phyloP scores from a whole-genome alignment of 2,888 invertebrate species.

The Margaritifera margaritifera region DNA sequence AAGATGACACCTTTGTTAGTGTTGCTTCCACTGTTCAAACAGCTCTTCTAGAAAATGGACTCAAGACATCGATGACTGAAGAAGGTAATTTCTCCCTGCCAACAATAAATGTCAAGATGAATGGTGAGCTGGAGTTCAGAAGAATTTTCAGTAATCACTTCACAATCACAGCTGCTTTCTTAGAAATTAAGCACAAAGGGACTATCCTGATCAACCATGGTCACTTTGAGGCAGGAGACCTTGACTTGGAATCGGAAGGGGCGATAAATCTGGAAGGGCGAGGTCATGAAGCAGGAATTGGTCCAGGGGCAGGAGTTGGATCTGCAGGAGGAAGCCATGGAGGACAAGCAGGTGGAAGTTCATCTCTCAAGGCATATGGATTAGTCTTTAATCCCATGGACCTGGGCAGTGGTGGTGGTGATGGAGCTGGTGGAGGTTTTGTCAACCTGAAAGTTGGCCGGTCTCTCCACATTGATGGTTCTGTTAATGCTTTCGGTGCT shows the following conservation, averaged over 20 bases:
- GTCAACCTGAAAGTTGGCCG: constrained; percentile 47
- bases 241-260: constrained; percentile 51
- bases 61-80: constrained; percentile 36
- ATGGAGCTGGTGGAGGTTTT: constrained; percentile 55
- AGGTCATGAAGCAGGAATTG: constrained; percentile 37
- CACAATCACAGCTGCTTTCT: constrained; percentile 45
- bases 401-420: constrained; percentile 46
- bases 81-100: constrained; percentile 55
- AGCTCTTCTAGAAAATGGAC: constrained; percentile 47
- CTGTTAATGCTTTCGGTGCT: constrained; percentile 40
- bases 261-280: constrained; percentile 46
- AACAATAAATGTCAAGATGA: constrained; percentile 48
- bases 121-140: constrained; percentile 45
- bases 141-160: constrained; percentile 37
- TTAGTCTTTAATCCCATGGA: constrained; percentile 52
- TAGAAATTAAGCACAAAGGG: constrained; percentile 55
- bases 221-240: constrained; percentile 45
- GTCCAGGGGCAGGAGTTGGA: constrained; percentile 41
- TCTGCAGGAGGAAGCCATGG: constrained; percentile 49
- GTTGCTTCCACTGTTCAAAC: constrained; percentile 54
- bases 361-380: constrained; percentile 42
- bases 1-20: constrained; percentile 43
- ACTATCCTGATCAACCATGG: constrained; percentile 58
- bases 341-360: constrained; percentile 44
- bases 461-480: constrained; percentile 51